Evolutionary conservation across 2,113 vertebrate genomes (phyloP).

Genomic region (Hemichromis elongatus): DNA sequence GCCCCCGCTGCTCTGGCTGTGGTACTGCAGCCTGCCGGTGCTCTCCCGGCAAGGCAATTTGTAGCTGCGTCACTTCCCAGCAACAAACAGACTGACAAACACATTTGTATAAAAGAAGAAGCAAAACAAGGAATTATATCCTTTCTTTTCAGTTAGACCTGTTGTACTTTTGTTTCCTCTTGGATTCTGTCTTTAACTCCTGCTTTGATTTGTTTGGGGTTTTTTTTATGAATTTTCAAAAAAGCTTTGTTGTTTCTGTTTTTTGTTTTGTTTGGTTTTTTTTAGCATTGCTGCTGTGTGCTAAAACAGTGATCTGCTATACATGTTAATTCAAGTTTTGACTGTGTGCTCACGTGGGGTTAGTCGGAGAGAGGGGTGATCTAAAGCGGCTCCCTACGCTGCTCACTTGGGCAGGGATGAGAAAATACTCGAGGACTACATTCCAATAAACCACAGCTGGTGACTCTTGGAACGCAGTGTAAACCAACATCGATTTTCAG

Average conservation of each 20-base stretch:
- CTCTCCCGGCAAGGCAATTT: constrained; percentile 16
- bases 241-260: constrained; percentile 24
- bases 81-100: constrained; percentile 55
- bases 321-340: constrained; percentile 46
- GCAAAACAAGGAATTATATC: constrained; percentile 35
- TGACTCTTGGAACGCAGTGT: constrained; percentile 17
- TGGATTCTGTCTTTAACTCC: constrained; percentile 28
- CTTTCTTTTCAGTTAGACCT: constrained; percentile 61
- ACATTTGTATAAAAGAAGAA: constrained; percentile 68
- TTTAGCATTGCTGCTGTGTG: constrained; percentile 56
- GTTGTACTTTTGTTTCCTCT: constrained; percentile 53
- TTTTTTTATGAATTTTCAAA: constrained; percentile 34
- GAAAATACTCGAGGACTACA: constrained; percentile 19
- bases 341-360: constrained; percentile 30
- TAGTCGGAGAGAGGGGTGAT: not conserved
- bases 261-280: constrained; percentile 13
- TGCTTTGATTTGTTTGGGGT: not conserved
- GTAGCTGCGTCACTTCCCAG: constrained; percentile 49
- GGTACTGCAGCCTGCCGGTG: constrained; percentile 38
- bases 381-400: not conserved
- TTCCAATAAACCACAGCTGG: constrained; percentile 30
- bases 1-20: constrained; percentile 60
- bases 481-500: constrained; percentile 1
- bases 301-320: constrained; percentile 49
- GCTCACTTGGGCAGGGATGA: not conserved